These are phyloP conservation scores for Epistrophe grossulariae DNA, from an alignment of 2,888 invertebrate species.

Conservation along the genomic window DNA sequence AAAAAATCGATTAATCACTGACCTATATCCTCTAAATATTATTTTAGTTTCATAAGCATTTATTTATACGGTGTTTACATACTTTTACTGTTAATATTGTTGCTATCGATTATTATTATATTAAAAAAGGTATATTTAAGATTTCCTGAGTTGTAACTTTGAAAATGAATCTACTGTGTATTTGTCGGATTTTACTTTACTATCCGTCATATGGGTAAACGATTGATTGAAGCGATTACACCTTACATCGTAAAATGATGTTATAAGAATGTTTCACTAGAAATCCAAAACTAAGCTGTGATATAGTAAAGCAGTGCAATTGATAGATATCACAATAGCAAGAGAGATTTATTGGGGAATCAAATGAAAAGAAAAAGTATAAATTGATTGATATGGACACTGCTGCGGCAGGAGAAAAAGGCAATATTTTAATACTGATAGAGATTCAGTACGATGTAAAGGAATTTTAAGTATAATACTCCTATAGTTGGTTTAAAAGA, in stretches of 20 bases:
- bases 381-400: background rate
- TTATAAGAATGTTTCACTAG: background rate
- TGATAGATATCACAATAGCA: background rate
- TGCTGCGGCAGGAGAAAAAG: no score
- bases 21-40: conserved; percentile 5
- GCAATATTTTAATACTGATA: no score
- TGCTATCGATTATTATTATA: background rate
- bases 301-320: background rate
- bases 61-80: background rate
- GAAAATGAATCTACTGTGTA: background rate
- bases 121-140: background rate
- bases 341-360: background rate
- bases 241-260: background rate
- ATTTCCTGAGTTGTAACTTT: conserved; percentile 3
- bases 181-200: background rate
- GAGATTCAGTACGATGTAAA: no score
- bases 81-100: conserved; percentile 6
- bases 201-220: background rate
- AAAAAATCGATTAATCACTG: conserved; percentile 27
- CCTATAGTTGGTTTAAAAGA: no score
- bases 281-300: background rate
- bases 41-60: background rate
- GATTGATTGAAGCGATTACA: conserved; percentile 3
- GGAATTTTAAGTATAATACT: no score
- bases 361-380: background rate